These are phyloP conservation scores for Drosophila pseudotakahashii DNA, from an alignment of 2,888 invertebrate genomes.

Conservation along the genomic window DNA sequence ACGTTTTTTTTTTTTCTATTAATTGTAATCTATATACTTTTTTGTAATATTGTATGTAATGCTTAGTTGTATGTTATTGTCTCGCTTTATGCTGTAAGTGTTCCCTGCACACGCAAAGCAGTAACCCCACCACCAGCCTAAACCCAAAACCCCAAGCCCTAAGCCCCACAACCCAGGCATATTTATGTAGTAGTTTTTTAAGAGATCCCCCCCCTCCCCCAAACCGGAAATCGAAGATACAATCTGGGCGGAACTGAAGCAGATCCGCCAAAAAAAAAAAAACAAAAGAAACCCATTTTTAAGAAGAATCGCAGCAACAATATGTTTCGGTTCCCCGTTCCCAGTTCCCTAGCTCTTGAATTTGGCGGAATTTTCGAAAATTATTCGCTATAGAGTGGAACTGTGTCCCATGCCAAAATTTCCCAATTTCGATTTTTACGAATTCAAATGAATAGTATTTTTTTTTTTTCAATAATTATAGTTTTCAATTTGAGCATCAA, in stretches of 20 bases:
- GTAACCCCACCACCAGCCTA: not conserved
- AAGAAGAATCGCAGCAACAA: constrained; percentile 5
- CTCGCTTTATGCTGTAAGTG: constrained; percentile 48
- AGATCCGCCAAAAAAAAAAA: constrained; percentile 8
- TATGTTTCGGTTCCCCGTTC: not conserved
- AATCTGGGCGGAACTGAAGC: constrained; percentile 37
- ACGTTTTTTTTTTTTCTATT: constrained; percentile 21
- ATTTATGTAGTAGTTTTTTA: constrained; percentile 39
- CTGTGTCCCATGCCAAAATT: not conserved
- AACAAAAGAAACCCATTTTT: not conserved
- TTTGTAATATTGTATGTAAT: constrained; percentile 40
- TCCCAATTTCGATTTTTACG: not conserved
- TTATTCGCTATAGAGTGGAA: not conserved
- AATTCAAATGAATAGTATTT: not conserved
- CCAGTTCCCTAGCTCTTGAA: constrained; percentile 1
- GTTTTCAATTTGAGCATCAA: not conserved
- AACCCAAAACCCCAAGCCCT: not conserved
- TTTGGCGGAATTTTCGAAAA: not conserved
- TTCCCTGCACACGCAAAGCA: constrained; percentile 14
- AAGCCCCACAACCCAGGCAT: constrained; percentile 10
- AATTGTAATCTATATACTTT: constrained; percentile 35
- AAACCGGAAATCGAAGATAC: constrained; percentile 5
- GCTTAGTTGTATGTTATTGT: constrained; percentile 43
- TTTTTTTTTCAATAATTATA: not conserved
- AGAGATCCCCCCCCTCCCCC: not conserved